Percentiles rank a stretch among this genome's conserved stretches.
These are phyloP conservation scores for Sturnira hondurensis DNA, from an alignment of 2,113 vertebrate species.

Conservation along the genomic window DNA sequence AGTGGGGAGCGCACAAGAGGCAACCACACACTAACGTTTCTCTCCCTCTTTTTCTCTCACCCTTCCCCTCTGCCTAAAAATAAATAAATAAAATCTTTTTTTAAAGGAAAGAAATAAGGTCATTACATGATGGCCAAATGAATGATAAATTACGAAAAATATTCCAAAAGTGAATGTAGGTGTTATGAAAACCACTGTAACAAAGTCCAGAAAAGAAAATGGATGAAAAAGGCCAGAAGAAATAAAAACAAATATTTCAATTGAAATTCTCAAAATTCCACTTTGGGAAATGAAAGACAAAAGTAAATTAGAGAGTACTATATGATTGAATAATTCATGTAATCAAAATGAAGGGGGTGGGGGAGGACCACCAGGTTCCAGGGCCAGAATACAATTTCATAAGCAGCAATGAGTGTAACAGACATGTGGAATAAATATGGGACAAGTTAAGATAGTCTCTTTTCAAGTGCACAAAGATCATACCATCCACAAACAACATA, in stretches of 20 bases:
- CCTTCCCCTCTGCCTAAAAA: too few relatives aligned
- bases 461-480: neutral
- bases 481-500: neutral
- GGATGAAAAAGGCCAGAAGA: neutral
- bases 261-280: neutral
- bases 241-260: constrained; percentile 30
- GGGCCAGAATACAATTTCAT: neutral
- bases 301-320: neutral
- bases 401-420: neutral
- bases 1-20: too few relatives aligned
- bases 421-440: neutral
- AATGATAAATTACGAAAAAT: neutral
- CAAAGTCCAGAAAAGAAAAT: constrained; percentile 3
- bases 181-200: neutral
- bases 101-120: constrained; percentile 7
- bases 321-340: neutral
- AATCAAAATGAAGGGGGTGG: neutral
- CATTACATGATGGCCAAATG: constrained; percentile 24
- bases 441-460: neutral
- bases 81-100: too few relatives aligned
- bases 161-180: neutral
- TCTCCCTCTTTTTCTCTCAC: too few relatives aligned
- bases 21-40: too few relatives aligned
- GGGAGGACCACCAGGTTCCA: neutral
- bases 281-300: neutral